Percentiles rank a stretch among this genome's conserved stretches.
These are phyloP conservation scores for Sphenopsis melanotis DNA, from an alignment of 2,797 vertebrate genomes.

Conservation along the genomic window DNA sequence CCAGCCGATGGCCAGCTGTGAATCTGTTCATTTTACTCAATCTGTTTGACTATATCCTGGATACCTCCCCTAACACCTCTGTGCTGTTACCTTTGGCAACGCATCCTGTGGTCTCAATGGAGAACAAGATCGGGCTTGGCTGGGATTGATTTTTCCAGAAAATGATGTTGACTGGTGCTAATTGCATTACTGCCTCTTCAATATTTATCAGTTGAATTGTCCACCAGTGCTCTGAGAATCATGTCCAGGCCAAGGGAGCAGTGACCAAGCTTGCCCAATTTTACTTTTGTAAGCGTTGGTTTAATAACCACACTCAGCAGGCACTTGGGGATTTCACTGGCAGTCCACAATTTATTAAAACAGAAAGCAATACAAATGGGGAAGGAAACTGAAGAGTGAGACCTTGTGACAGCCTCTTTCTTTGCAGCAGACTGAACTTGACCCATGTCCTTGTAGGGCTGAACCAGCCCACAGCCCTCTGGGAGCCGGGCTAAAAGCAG, in stretches of 20 bases:
- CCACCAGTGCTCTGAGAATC: background rate
- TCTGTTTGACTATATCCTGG: background rate
- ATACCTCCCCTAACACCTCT: background rate
- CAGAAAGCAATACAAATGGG: background rate
- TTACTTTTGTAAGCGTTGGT: background rate
- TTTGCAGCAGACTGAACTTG: background rate
- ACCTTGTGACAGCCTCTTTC: background rate
- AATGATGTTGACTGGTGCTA: background rate
- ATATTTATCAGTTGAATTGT: background rate
- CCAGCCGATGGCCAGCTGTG: background rate
- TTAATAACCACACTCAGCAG: background rate
- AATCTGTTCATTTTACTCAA: background rate
- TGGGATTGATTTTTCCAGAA: constrained; percentile 32
- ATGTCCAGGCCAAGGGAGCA: background rate
- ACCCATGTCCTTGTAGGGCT: background rate
- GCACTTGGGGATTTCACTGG: background rate
- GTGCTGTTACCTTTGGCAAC: background rate
- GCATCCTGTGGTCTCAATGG: background rate
- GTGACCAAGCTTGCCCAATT: background rate
- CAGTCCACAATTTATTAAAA: background rate
- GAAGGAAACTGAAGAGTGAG: background rate
- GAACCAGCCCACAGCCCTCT: background rate
- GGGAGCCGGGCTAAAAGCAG: background rate
- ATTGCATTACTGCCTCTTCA: background rate
- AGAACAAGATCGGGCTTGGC: background rate